Percentiles rank a stretch among this genome's conserved stretches.
These are phyloP conservation scores for Gallinago solitaria DNA, from an alignment of 2,797 vertebrate genomes.

Conservation along the genomic window DNA sequence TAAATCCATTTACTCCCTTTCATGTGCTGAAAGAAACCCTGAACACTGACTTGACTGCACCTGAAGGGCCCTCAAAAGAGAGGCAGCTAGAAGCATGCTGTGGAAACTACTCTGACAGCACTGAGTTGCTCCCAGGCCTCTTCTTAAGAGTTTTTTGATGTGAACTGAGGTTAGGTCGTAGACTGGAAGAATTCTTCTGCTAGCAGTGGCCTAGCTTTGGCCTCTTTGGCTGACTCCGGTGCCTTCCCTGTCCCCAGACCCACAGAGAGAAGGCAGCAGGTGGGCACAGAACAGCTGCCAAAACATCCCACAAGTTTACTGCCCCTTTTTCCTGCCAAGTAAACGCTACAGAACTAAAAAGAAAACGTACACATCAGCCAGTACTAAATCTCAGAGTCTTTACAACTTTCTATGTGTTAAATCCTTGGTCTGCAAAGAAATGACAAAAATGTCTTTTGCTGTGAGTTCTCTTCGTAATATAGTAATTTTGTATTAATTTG, in stretches of 20 bases:
- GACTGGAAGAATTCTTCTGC: background rate
- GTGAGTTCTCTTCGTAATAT: background rate
- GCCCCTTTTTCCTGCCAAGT: background rate
- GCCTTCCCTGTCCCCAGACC: background rate
- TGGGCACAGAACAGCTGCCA: background rate
- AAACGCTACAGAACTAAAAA: background rate
- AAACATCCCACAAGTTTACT: background rate
- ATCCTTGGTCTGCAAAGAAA: background rate
- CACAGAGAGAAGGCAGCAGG: background rate
- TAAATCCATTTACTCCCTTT: constrained; percentile 6
- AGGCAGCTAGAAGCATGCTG: background rate
- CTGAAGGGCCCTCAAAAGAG: background rate
- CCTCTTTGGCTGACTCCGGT: background rate
- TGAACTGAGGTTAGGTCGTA: background rate
- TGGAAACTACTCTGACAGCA: background rate
- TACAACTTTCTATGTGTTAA: background rate
- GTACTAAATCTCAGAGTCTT: background rate
- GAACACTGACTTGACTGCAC: background rate
- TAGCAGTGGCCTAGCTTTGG: background rate
- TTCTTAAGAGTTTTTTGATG: background rate
- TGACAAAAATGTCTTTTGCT: background rate
- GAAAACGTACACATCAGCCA: background rate
- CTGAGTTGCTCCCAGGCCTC: background rate
- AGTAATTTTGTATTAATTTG: constrained; percentile 41
- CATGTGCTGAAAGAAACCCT: background rate